Conservation (phyloP, 2,888 invertebrate species). For the Saturnia pavonia region DNA sequence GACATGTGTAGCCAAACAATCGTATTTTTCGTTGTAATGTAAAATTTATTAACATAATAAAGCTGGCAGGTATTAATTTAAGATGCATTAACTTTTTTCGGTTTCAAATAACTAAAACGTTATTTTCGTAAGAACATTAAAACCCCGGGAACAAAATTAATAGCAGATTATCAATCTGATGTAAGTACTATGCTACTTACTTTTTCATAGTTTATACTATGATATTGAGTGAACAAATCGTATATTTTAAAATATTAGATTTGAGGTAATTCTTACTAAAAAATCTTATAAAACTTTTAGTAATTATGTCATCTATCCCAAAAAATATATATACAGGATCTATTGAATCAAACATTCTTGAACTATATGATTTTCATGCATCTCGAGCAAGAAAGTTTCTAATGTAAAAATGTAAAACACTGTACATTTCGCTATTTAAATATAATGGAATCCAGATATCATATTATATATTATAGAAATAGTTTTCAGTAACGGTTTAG, state of each 20-base stretch:
- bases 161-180: neutral
- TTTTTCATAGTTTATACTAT: neutral
- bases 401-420: neutral
- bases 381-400: neutral
- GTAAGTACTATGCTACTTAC: neutral
- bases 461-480: no score
- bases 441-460: neutral
- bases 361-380: no score
- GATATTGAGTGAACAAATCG: neutral
- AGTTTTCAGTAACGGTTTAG: no score
- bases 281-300: no score
- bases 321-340: no score
- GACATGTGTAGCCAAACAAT: slow-evolving; percentile 72
- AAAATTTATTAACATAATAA: slow-evolving; percentile 69
- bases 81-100: slow-evolving; percentile 24
- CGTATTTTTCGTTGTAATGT: slow-evolving; percentile 59
- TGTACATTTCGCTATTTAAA: neutral
- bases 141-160: neutral
- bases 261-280: no score
- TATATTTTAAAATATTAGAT: no score
- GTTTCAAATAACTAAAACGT: slow-evolving; percentile 1
- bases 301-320: no score
- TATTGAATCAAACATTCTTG: no score
- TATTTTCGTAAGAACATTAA: slow-evolving; percentile 4
- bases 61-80: slow-evolving; percentile 55